Percentiles rank a stretch among this genome's conserved stretches.
Evolutionary conservation across 1,140 invertebrate species (phyloP).

Genomic region (Micrasema longulum): DNA sequence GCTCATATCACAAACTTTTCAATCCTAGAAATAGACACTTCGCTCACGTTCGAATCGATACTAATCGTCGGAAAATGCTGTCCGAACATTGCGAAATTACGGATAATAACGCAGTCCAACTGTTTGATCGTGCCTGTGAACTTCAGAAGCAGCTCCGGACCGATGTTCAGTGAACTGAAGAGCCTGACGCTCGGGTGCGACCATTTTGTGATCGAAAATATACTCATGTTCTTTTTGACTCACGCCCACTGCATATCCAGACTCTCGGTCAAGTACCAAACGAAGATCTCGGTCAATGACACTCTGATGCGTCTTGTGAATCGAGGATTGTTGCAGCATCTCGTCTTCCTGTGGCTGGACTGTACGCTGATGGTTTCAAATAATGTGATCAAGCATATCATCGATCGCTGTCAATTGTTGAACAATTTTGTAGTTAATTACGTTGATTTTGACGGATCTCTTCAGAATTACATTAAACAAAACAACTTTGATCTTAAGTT

Average conservation of each 20-base stretch:
- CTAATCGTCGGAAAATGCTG: constrained; percentile 61
- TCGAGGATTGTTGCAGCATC: constrained; percentile 60
- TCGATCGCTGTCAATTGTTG: constrained; percentile 60
- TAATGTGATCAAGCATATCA: constrained; percentile 59
- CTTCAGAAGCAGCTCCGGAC: constrained; percentile 53
- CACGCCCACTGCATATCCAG: constrained; percentile 60
- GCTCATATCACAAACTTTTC: constrained; percentile 64
- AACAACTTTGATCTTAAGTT: constrained; percentile 65
- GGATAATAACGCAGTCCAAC: constrained; percentile 62
- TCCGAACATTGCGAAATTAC: constrained; percentile 59
- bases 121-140: constrained; percentile 59
- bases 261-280: constrained; percentile 63
- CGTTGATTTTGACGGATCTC: constrained; percentile 57
- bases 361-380: constrained; percentile 64
- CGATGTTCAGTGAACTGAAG: constrained; percentile 61
- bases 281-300: constrained; percentile 59
- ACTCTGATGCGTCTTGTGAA: constrained; percentile 59
- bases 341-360: constrained; percentile 63
- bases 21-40: constrained; percentile 63
- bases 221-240: constrained; percentile 62
- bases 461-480: constrained; percentile 60
- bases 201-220: constrained; percentile 60
- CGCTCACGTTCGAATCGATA: constrained; percentile 60
- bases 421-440: constrained; percentile 61
- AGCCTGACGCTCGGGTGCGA: constrained; percentile 62